phyloP scores from a whole-genome alignment of 2,888 invertebrate species.

The Zygothrica quintamaculata region DNA sequence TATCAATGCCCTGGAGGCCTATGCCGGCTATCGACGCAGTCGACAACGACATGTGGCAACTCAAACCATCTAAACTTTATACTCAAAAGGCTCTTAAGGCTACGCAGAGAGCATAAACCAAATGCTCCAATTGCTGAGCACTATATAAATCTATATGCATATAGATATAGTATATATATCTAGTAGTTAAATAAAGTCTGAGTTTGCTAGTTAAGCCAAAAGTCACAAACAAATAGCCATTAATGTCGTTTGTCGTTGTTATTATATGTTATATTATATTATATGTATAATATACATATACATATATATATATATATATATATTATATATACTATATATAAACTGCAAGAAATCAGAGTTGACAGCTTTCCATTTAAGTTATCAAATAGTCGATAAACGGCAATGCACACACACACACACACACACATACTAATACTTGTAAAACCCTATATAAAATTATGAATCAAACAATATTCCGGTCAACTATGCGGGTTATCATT shows the following conservation, averaged over 20 bases:
- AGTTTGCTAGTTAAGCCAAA: conserved; percentile 50
- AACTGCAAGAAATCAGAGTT: background rate
- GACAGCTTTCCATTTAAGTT: background rate
- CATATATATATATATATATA: too few species aligned
- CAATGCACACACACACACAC: too few species aligned
- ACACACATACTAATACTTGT: too few species aligned
- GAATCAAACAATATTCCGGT: conserved; percentile 9
- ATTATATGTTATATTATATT: conserved; percentile 4
- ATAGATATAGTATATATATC: too few species aligned
- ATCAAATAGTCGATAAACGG: background rate
- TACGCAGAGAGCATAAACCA: background rate
- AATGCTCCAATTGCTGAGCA: too few species aligned
- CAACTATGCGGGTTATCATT: conserved; percentile 3
- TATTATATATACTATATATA: too few species aligned
- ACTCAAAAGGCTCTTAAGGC: conserved; percentile 1
- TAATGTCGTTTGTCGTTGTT: conserved; percentile 1
- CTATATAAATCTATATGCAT: too few species aligned
- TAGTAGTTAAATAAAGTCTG: conserved; percentile 38
- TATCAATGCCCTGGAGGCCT: conserved; percentile 66
- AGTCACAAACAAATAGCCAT: conserved; percentile 22
- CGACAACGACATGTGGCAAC: conserved; percentile 66
- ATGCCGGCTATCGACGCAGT: conserved; percentile 55
- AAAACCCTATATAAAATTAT: conserved; percentile 8
- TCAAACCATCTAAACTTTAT: conserved; percentile 49
- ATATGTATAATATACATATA: too few species aligned